Evolutionary conservation across 1,140 invertebrate genomes (phyloP), one percentile per base, ranked within the genome.

Genomic region (Drosophila bocki): DNA sequence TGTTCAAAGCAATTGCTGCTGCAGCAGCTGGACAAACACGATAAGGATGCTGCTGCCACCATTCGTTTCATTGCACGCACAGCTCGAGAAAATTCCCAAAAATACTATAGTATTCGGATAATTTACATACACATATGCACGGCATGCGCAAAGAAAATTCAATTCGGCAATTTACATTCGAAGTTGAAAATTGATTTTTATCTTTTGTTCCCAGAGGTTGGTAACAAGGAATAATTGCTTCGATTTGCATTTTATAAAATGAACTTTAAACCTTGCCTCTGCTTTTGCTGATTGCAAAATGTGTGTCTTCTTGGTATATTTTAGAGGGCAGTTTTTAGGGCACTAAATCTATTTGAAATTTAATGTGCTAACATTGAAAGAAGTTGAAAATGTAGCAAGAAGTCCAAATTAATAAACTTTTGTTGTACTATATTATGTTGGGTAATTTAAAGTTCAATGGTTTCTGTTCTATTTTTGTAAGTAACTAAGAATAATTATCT

Each of bases 11-110:
- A 48, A 69, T 57, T 71, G 41, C 63, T 42, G 50, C 61, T 50
- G 67, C 64, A 83, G 69, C 79, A 81, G 79, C 79, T 81, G 79
- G 64, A 47, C 78, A 81, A 81, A 81, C 79, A 81, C 32, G 75
- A 77, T 56, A 81, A 71, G 61, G 45, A 71, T 54, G 54, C 33
- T 22, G 13, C 44, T 13, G 44, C 51, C 62, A 68, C 57, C 62
- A 56, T 58, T 82, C 59, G 26, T 63, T 50, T 64, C 51, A 26
- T 17, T 51, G 35, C 60, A 51, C n/a, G 60, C 59, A 37, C 51
- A 51, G 48, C 35, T 69, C 45, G 47, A 69, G 45, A 50, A 56
- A 53, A 71, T 48, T 33, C 79, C 45, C 61, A 29, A 71, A 74
- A 74, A 76, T 53, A 67, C 39, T 64, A 39, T 35, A 75, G 37